Evolutionary conservation across 2,113 vertebrate genomes (phyloP).

Genomic region (Todiramphus saurophagus): DNA sequence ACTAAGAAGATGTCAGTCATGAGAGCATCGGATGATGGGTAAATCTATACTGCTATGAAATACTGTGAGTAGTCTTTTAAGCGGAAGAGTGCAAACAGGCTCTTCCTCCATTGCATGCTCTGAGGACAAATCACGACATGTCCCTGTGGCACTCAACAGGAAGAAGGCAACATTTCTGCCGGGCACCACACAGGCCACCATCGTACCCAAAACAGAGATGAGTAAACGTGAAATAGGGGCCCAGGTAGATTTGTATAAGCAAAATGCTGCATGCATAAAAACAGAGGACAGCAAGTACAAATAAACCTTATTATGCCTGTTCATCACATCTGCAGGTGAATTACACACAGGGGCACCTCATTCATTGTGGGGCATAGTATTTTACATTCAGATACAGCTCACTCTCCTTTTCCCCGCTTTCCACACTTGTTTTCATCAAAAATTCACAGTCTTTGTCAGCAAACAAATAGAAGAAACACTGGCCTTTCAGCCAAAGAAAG

Average conservation of each 20-base stretch:
- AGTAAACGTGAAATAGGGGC: fast-evolving
- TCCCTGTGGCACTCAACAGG: background rate
- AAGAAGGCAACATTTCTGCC: background rate
- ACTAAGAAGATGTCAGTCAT: background rate
- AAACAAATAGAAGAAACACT: background rate
- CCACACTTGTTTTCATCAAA: background rate
- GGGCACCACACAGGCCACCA: background rate
- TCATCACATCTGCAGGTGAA: background rate
- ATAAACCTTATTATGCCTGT: background rate
- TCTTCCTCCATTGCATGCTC: background rate
- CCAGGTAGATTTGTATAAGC: background rate
- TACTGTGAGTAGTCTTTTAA: background rate
- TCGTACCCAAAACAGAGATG: fast-evolving
- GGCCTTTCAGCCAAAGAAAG: background rate
- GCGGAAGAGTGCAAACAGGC: background rate
- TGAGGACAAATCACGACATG: background rate
- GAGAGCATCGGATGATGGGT: background rate
- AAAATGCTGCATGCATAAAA: background rate
- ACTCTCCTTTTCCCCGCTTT: background rate
- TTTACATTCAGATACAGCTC: background rate
- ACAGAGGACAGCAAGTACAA: background rate
- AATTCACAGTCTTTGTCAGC: background rate
- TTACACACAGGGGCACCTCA: fast-evolving
- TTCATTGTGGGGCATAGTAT: background rate
- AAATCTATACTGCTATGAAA: background rate